Conservation (phyloP, 2,797 vertebrate genomes). For the Eurystomus glaucurus region DNA sequence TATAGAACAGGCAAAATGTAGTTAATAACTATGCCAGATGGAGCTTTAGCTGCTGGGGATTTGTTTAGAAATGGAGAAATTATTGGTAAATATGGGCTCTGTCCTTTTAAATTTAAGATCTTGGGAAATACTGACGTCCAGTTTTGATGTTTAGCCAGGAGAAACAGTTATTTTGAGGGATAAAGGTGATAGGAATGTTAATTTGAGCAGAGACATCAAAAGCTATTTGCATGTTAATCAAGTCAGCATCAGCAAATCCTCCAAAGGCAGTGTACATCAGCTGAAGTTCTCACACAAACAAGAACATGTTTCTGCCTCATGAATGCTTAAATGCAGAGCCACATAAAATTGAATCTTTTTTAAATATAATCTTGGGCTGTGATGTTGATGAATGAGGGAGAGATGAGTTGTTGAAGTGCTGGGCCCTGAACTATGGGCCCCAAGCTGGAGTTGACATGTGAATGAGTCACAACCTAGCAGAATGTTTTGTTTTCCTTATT, state of each 20-base stretch:
- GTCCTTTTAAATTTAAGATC: slow-evolving; percentile 52
- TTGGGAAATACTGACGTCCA: slow-evolving; percentile 24
- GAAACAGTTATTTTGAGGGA: slow-evolving; percentile 31
- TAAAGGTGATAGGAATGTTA: slow-evolving; percentile 50
- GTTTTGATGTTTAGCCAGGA: slow-evolving; percentile 44
- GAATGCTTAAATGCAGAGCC: background rate
- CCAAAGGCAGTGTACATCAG: background rate
- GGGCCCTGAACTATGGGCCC: no score
- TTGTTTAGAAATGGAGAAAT: background rate
- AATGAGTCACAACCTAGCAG: no score
- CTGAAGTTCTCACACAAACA: slow-evolving; percentile 17
- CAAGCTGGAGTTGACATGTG: no score
- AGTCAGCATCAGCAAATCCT: background rate
- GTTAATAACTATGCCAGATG: slow-evolving; percentile 46
- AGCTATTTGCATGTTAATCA: slow-evolving; percentile 56
- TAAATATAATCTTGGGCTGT: background rate
- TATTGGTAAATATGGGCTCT: slow-evolving; percentile 21
- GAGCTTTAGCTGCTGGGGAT: slow-evolving; percentile 18
- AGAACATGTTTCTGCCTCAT: slow-evolving; percentile 2
- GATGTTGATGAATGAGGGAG: background rate
- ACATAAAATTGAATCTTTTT: background rate
- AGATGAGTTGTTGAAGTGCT: background rate
- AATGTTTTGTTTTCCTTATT: no score
- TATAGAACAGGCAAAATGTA: background rate
- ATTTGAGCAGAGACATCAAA: slow-evolving; percentile 23